Percentiles rank a stretch among this genome's conserved stretches.
phyloP scores from a whole-genome alignment of 64 coral and sea anemone species.

The Exaiptasia diaphana region DNA sequence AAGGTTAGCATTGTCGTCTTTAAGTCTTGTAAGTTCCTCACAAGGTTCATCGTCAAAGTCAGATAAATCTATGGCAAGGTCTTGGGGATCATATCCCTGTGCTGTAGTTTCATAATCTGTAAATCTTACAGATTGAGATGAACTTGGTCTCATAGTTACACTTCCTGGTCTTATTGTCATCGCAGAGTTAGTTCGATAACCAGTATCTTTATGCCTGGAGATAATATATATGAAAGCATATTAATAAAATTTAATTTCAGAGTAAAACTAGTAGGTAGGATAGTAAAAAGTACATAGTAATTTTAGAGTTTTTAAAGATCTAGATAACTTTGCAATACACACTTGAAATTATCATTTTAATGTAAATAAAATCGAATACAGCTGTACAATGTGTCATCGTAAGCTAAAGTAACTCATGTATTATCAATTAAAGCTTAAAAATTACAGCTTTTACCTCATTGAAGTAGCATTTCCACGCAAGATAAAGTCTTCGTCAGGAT shows the following conservation, averaged over 20 bases:
- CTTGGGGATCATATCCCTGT: slow-evolving; percentile 63
- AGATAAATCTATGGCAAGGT: slow-evolving; percentile 79
- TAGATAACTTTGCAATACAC: too few species aligned
- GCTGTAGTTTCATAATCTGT: slow-evolving; percentile 66
- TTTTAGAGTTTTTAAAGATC: too few species aligned
- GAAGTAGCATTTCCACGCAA: slow-evolving; percentile 65
- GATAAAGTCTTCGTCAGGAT: slow-evolving; percentile 88
- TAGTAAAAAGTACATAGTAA: background rate
- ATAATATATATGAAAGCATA: too few species aligned
- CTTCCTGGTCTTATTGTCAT: slow-evolving; percentile 42
- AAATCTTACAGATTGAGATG: slow-evolving; percentile 43
- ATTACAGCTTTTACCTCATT: slow-evolving; percentile 16
- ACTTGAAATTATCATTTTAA: too few species aligned
- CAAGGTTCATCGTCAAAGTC: slow-evolving; percentile 78
- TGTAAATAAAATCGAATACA: too few species aligned
- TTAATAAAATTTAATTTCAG: background rate
- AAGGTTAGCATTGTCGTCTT: slow-evolving; percentile 39
- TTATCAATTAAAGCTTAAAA: background rate
- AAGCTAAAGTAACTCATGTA: too few species aligned
- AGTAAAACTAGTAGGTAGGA: background rate
- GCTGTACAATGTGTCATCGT: too few species aligned
- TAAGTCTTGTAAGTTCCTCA: slow-evolving; percentile 66
- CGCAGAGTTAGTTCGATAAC: slow-evolving; percentile 42
- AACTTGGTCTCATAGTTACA: background rate
- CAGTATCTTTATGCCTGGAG: background rate